Conservation (phyloP, 2,113 vertebrate species). For the Cololabis saira region DNA sequence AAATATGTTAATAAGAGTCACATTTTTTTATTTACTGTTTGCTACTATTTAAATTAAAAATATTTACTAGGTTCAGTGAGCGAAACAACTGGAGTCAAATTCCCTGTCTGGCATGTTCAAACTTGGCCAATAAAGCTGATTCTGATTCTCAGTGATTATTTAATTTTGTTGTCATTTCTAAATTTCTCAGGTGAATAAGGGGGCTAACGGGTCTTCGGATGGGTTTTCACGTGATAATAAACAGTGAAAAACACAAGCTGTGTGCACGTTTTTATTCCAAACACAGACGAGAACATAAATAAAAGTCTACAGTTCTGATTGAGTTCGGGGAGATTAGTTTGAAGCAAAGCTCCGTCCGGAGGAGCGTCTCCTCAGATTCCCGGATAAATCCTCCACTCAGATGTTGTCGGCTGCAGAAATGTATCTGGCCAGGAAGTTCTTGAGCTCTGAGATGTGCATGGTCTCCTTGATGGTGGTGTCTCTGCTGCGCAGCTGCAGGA, state of each 20-base stretch:
- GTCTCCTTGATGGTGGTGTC: slow-evolving; percentile 94
- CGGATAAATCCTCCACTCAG: slow-evolving; percentile 39
- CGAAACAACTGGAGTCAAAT: too few relatives aligned
- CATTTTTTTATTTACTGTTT: too few relatives aligned
- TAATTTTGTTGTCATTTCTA: too few relatives aligned
- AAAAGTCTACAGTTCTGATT: neutral
- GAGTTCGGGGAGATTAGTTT: neutral
- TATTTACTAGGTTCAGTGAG: too few relatives aligned
- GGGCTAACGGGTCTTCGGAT: too few relatives aligned
- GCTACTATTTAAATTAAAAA: too few relatives aligned
- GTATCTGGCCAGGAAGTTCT: slow-evolving; percentile 87
- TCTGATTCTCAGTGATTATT: too few relatives aligned
- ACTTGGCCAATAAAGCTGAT: too few relatives aligned
- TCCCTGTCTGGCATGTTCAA: too few relatives aligned
- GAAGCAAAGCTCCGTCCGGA: neutral
- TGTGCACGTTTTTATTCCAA: neutral
- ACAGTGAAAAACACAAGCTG: neutral
- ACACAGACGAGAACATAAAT: too few relatives aligned
- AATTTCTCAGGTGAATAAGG: too few relatives aligned
- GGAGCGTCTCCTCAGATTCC: neutral
- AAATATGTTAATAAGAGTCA: too few relatives aligned
- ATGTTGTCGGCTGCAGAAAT: slow-evolving; percentile 81
- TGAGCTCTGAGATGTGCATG: slow-evolving; percentile 93
- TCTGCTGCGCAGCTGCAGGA: slow-evolving; percentile 90
- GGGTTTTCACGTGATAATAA: neutral